Base-by-base conservation (phyloP, 2,888 invertebrate species). In the Tetrapedia diversipes region DNA sequence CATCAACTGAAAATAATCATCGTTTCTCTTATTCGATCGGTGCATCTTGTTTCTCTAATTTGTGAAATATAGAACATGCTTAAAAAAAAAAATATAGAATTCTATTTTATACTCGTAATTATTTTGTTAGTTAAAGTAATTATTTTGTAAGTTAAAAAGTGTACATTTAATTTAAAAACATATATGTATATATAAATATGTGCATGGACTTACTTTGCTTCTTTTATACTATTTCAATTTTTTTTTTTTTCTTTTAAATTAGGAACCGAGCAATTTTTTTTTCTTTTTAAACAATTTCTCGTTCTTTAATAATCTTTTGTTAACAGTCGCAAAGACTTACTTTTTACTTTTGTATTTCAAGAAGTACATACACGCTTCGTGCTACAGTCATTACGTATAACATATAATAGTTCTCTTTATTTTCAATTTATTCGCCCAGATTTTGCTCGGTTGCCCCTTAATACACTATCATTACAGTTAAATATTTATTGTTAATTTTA, bases 401-500 rank as follows among this genome's bases (percentile, higher is more conserved):
- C n/a, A n/a, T n/a, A n/a, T n/a, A n/a, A n/a, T n/a, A n/a, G n/a
- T n/a, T n/a, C n/a, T n/a, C n/a, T n/a, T n/a, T n/a, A n/a, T n/a
- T n/a, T 19, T 45, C 45, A 32, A 29, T 16, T 14, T 49, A 8
- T 39, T 39, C 64, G 53, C 16, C 32, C 22, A 53, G 14, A 22
- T 19, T 19, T 10, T 19, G 8, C 27, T 45, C 24, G 1, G n/a
- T 64, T 29, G 11, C 16, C 1, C 24, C 0, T 34, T 45, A 27
- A 39, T 37, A n/a, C n/a, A n/a, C 14, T 47, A 56, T 7, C 29
- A 14, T 34, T 45, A 51, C 4, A n/a, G 4, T 10, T 41, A 49
- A 54, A 51, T 11, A 22, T 37, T 32, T n/a, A n/a, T n/a, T n/a
- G n/a, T n/a, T n/a, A n/a, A n/a, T n/a, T 22, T 27, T 60, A 60